A percentile compares a stretch with the other conserved stretches of the same genome.
phyloP scores from a whole-genome alignment of 2,888 invertebrate species.

The Eilema sororculum region DNA sequence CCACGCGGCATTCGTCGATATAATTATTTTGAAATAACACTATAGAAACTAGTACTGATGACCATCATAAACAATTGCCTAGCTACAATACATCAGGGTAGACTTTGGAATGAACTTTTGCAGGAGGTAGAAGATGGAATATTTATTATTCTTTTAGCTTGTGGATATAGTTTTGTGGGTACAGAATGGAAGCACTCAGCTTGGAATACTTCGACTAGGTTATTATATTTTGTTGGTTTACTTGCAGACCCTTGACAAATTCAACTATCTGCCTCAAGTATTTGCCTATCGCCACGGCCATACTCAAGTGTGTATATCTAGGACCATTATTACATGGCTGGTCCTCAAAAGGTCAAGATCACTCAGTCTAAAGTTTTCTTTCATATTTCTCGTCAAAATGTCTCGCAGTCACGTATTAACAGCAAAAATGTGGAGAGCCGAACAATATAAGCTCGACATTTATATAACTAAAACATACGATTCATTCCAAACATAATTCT shows the following conservation, averaged over 20 bases:
- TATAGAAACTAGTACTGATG: no score
- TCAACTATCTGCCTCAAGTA: not conserved
- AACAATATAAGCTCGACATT: not conserved
- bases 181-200: no score
- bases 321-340: not conserved
- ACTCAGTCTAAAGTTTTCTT: not conserved
- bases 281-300: not conserved
- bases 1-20: no score
- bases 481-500: not conserved
- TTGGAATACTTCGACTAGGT: not conserved
- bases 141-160: no score
- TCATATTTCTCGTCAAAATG: not conserved
- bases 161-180: no score
- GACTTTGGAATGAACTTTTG: no score
- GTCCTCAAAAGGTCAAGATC: not conserved
- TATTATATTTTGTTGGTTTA: not conserved
- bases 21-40: no score
- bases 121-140: no score
- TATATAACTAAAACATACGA: not conserved
- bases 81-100: no score
- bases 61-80: no score
- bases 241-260: not conserved
- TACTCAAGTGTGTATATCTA: not conserved
- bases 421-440: not conserved
- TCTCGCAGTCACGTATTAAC: not conserved